Percentiles rank a stretch among this genome's conserved stretches.
Evolutionary conservation across 2,113 vertebrate species (phyloP).

Genomic region (Syngnathus scovelli): DNA sequence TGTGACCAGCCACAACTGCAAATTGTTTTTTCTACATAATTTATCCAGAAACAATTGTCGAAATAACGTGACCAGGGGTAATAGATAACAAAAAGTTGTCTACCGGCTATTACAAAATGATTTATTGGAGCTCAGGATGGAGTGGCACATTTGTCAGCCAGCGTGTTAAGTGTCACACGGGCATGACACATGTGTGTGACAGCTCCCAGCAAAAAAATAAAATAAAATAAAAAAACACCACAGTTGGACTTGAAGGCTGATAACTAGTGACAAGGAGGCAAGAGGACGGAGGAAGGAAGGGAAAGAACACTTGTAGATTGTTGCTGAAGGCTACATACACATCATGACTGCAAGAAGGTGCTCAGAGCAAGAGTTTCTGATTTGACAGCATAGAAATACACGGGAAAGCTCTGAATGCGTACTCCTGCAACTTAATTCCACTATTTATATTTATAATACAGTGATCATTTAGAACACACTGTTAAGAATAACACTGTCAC

Average conservation of each 20-base stretch:
- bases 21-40: neutral
- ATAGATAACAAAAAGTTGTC: constrained; percentile 12
- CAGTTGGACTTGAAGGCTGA: constrained; percentile 58
- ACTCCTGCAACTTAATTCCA: constrained; percentile 6
- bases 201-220: constrained; percentile 53
- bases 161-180: constrained; percentile 60
- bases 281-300: constrained; percentile 55
- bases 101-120: constrained; percentile 17
- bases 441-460: no score
- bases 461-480: neutral
- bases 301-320: constrained; percentile 60
- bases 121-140: constrained; percentile 42
- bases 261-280: constrained; percentile 59
- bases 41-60: constrained; percentile 11
- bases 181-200: constrained; percentile 58
- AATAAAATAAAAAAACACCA: constrained; percentile 41
- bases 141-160: constrained; percentile 47
- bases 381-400: constrained; percentile 18
- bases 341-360: constrained; percentile 35
- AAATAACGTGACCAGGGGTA: constrained; percentile 33
- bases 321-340: constrained; percentile 37
- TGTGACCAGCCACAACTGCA: constrained; percentile 21
- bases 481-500: neutral
- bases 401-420: constrained; percentile 2
- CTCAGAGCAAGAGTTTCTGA: constrained; percentile 30